Base-by-base conservation (phyloP, 2,888 invertebrate species). In the Scaptomyza tumidula region DNA sequence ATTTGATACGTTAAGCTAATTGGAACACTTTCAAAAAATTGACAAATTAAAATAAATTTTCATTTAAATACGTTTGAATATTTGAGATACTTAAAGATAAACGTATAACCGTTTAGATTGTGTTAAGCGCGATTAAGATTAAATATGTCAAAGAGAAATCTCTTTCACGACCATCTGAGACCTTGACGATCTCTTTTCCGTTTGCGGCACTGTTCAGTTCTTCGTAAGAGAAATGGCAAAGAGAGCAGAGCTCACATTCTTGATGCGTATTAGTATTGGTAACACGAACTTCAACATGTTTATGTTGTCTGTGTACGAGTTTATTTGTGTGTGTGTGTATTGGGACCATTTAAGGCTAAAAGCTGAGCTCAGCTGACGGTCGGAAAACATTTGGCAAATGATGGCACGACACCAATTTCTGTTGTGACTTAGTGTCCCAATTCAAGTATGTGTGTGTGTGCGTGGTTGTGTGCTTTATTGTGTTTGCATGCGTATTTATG, bases 351-450 rank as follows among this genome's bases (percentile, higher is more conserved):
- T 59, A 45, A 56, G 39, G 61, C 77, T 67, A 78, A 74, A 78
- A 77, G 77, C 79, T 75, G 75, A 78, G 79, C 79, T 75, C 79
- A 77, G 77, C 77, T 75, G 79, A 64, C 61, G 54, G 60, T 70
- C 46, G 66, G 43, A 74, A 74, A 66, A 66, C 75, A 74, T 77
- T 77, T 70, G 66, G 61, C 64, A 67, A 77, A 63, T 60, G 74
- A 78, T 69, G 78, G 64, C 78, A 73, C 65, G 62, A 63, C 69
- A 76, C 65, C 78, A 76, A 76, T 69, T 69, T 66, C 59, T 48
- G 43, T 55, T 1, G 39, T 56, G 27, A 65, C 74, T 66, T 43
- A 39, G 7, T 50, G 46, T 45, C 67, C 49, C 56, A 43, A 27
- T 35, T 27, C 39, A 39, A 14, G 14, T 6, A 11, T 46, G 49